A percentile compares a stretch with the other conserved stretches of the same genome.
Evolutionary conservation across 2,888 invertebrate genomes (phyloP).

Genomic region (Rhagonycha lutea): DNA sequence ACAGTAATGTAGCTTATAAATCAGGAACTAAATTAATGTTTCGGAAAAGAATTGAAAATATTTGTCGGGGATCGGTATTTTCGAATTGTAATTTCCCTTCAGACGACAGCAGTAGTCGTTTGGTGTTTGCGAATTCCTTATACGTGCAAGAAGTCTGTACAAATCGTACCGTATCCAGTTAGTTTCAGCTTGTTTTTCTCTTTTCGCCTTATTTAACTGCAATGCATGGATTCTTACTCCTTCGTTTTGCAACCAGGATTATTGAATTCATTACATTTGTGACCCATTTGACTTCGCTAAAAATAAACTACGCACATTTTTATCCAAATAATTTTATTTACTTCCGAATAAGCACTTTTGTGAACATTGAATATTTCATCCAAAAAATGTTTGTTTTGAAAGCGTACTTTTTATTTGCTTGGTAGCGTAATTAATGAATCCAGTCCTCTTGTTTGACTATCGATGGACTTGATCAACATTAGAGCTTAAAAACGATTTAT

Average conservation of each 20-base stretch:
- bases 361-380: neutral
- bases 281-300: neutral
- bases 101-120: slow-evolving; percentile 11
- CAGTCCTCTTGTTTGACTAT: neutral
- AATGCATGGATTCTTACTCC: slow-evolving; percentile 15
- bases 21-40: neutral
- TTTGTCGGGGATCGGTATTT: neutral
- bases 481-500: neutral
- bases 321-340: neutral
- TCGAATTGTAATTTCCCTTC: slow-evolving; percentile 6
- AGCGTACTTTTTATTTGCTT: neutral
- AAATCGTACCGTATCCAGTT: slow-evolving; percentile 20
- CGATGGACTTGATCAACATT: neutral
- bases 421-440: neutral
- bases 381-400: neutral
- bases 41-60: neutral
- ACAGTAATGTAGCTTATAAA: neutral
- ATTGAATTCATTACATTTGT: slow-evolving; percentile 21
- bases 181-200: slow-evolving; percentile 20
- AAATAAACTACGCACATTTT: neutral
- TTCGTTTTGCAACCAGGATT: slow-evolving; percentile 11
- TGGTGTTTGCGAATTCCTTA: slow-evolving; percentile 19
- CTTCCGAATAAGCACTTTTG: neutral
- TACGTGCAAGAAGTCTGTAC: slow-evolving; percentile 20
- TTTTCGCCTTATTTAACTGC: slow-evolving; percentile 7